Evolutionary conservation across 2,113 vertebrate genomes (phyloP).

Genomic region (Rhea pennata): DNA sequence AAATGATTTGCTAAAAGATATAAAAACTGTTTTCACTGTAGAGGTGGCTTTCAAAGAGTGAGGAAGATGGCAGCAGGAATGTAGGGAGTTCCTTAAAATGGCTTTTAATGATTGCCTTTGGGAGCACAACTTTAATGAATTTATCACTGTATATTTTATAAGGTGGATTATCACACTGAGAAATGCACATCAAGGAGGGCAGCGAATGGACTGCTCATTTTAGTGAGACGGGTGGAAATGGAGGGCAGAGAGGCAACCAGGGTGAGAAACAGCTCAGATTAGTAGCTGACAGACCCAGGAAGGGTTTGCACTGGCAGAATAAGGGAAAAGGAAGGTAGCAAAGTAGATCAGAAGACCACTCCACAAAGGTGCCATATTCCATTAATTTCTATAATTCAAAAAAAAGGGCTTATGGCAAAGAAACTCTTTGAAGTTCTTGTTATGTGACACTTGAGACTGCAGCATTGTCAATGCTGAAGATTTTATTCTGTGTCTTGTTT

Average conservation of each 20-base stretch:
- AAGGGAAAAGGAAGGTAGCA: not conserved
- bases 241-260: not conserved
- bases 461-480: not conserved
- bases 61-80: not conserved
- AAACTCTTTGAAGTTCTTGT: constrained; percentile 10
- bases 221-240: not conserved
- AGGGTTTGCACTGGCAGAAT: not conserved
- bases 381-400: not conserved
- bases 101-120: constrained; percentile 21
- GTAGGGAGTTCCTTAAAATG: not conserved
- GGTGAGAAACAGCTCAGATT: not conserved
- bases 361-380: not conserved
- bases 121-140: not conserved
- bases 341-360: not conserved
- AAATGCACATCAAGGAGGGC: constrained; percentile 3
- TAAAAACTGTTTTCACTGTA: not conserved
- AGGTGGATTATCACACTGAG: not conserved
- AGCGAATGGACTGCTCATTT: not conserved
- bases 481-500: constrained; percentile 14
- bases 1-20: not conserved
- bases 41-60: not conserved
- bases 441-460: not conserved
- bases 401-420: not conserved
- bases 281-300: not conserved
- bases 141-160: constrained; percentile 1